Evolutionary conservation across 1,140 invertebrate species (phyloP).

Genomic region (Mercenaria mercenaria): DNA sequence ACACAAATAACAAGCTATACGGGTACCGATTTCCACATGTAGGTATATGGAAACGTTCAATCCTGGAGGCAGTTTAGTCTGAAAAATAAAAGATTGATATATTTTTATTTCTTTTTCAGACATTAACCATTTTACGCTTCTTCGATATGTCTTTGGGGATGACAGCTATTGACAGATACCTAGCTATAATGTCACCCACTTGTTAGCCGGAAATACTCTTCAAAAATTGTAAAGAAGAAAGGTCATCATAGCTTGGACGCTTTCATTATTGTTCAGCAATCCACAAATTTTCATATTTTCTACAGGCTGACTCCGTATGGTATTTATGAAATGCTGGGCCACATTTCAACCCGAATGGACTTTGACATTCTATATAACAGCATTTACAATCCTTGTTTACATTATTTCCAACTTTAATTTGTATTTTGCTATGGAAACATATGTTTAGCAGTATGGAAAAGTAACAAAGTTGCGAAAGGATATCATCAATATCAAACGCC

Average conservation of each 20-base stretch:
- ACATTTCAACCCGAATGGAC: conserved; percentile 86
- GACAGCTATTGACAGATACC: conserved; percentile 94
- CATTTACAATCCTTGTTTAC: conserved; percentile 74
- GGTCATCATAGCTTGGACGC: conserved; percentile 88
- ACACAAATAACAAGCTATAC: too few species aligned
- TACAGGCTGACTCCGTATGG: conserved; percentile 62
- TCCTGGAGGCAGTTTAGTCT: too few species aligned
- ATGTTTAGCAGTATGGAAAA: conserved; percentile 88
- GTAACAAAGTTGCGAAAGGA: conserved; percentile 43
- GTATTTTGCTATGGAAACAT: conserved; percentile 88
- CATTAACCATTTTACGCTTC: conserved; percentile 96
- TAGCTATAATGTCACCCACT: conserved; percentile 92
- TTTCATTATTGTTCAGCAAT: conserved; percentile 89
- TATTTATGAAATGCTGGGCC: conserved; percentile 89
- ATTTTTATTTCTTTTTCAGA: conserved; percentile 91
- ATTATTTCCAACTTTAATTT: conserved; percentile 73
- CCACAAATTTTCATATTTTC: conserved; percentile 88
- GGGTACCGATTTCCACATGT: too few species aligned
- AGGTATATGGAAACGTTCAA: too few species aligned
- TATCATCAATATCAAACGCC: background rate
- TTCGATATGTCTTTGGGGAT: conserved; percentile 96
- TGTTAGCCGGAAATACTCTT: conserved; percentile 81
- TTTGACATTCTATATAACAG: conserved; percentile 70
- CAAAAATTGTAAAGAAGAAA: conserved; percentile 80
- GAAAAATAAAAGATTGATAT: too few species aligned